phyloP scores from a whole-genome alignment of 1,140 invertebrate genomes.

The Archivesica marissinica region DNA sequence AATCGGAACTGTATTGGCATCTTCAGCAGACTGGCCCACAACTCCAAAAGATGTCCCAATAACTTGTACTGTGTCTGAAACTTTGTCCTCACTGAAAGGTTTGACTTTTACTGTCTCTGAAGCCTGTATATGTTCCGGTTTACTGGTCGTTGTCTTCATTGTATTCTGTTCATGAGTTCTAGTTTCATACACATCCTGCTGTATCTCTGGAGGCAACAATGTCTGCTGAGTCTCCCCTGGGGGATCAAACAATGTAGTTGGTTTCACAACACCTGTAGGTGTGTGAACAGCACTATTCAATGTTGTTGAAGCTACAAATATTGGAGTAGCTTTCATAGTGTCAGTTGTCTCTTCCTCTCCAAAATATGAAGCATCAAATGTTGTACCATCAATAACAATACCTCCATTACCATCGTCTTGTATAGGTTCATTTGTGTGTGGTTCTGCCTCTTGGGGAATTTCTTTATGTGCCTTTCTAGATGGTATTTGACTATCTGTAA shows the following conservation, averaged over 20 bases:
- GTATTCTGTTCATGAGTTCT: neutral
- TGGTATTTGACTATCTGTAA: neutral
- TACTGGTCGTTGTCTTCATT: neutral
- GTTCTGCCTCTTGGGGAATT: neutral
- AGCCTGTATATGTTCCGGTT: neutral
- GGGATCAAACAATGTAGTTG: slow-evolving; percentile 11
- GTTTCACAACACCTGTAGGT: neutral
- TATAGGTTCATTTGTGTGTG: neutral
- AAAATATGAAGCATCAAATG: slow-evolving; percentile 55
- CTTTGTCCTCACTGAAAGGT: neutral
- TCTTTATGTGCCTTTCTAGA: neutral
- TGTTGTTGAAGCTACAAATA: neutral
- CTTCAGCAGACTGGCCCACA: neutral
- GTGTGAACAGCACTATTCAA: neutral
- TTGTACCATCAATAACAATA: slow-evolving; percentile 67
- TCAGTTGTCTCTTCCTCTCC: neutral
- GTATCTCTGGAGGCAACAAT: neutral
- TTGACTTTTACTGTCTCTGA: neutral
- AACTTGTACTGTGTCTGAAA: neutral
- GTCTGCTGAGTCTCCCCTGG: neutral
- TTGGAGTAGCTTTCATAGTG: neutral
- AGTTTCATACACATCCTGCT: neutral
- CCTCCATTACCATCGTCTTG: neutral
- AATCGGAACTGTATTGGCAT: slow-evolving; percentile 20
- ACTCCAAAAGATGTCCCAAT: slow-evolving; percentile 30